These are phyloP conservation scores for Cynopterus sphinx DNA, from an alignment of 2,797 vertebrate genomes.

Conservation along the genomic window DNA sequence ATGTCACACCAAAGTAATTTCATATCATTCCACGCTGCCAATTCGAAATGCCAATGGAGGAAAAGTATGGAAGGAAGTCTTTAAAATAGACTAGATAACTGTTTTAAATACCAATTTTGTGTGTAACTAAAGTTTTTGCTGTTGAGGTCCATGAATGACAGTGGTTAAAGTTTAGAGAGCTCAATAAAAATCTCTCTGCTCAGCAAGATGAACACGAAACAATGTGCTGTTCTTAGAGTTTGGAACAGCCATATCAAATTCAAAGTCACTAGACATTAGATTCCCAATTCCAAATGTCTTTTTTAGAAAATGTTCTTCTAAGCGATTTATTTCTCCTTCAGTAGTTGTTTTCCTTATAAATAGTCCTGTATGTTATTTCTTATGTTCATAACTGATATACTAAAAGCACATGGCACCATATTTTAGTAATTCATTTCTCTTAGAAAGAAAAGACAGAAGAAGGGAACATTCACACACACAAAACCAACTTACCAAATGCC, in stretches of 20 bases:
- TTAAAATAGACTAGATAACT: constrained; percentile 44
- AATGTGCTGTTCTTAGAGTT: not conserved
- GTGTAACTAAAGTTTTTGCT: not conserved
- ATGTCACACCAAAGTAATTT: constrained; percentile 38
- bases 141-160: not conserved
- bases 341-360: not conserved
- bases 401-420: not conserved
- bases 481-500: constrained; percentile 93
- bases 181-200: not conserved
- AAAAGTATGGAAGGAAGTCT: constrained; percentile 19
- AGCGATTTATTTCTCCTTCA: not conserved
- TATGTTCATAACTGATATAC: not conserved
- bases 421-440: not conserved
- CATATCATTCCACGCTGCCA: not conserved
- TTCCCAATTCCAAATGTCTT: not conserved
- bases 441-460: not conserved
- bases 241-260: not conserved
- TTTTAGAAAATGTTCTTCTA: not conserved
- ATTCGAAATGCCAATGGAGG: constrained; percentile 46
- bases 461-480: not conserved
- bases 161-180: not conserved
- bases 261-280: not conserved
- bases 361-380: not conserved
- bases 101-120: constrained; percentile 11
- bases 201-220: not conserved